Percentiles rank a stretch among this genome's conserved stretches.
These are phyloP conservation scores for Chelonia mydas DNA, from an alignment of 2,797 vertebrate species.

Conservation along the genomic window DNA sequence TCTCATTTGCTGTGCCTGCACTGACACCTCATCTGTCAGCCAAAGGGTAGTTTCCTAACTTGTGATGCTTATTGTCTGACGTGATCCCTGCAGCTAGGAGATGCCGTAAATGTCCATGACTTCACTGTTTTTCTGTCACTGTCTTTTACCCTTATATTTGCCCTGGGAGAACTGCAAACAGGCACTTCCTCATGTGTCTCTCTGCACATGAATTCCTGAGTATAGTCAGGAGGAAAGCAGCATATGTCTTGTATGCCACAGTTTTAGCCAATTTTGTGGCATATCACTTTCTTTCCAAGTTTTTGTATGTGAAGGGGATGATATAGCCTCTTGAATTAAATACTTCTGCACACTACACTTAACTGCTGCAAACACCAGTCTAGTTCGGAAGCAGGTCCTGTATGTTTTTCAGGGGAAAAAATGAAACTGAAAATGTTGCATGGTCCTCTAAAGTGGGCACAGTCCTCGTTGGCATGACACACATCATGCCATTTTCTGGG, in stretches of 20 bases:
- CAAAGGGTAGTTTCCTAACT: neutral
- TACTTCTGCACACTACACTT: neutral
- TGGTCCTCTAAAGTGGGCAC: neutral
- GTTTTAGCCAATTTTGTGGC: neutral
- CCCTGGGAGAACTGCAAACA: neutral
- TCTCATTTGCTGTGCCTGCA: neutral
- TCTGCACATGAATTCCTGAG: rapidly evolving
- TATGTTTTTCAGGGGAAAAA: neutral
- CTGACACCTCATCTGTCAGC: neutral
- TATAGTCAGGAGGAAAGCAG: rapidly evolving
- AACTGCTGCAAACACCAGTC: neutral
- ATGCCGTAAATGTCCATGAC: neutral
- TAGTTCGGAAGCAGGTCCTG: neutral
- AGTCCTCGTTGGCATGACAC: neutral
- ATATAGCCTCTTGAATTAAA: neutral
- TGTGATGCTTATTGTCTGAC: neutral
- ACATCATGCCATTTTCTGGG: neutral
- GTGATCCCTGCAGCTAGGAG: neutral
- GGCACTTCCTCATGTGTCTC: neutral
- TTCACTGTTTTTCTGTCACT: neutral
- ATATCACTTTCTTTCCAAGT: rapidly evolving
- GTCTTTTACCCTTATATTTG: neutral
- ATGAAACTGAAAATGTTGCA: neutral
- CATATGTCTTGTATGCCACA: no score
- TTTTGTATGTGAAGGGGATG: neutral